A percentile compares a stretch with the other conserved stretches of the same genome.
Evolutionary conservation across 2,888 invertebrate genomes (phyloP).

Genomic region (Scelioninae gen. 2): DNA sequence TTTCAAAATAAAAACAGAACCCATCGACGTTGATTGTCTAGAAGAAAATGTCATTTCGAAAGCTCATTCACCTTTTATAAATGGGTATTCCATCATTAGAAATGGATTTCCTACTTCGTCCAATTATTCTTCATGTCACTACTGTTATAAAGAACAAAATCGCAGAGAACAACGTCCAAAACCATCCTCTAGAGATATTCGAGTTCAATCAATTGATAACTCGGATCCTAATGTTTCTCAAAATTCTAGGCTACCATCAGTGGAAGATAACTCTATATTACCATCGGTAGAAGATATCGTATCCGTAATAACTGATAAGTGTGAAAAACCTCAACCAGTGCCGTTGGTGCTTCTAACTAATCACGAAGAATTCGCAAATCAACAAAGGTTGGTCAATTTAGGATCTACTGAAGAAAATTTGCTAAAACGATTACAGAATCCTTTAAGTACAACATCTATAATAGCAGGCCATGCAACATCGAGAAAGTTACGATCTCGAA

Average conservation of each 20-base stretch:
- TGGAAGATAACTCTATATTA: too few relatives aligned
- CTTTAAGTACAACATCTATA: slow-evolving; percentile 10
- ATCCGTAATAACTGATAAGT: not conserved
- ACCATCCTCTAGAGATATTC: not conserved
- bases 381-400: slow-evolving; percentile 9
- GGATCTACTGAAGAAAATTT: slow-evolving; percentile 29
- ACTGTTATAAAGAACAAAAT: slow-evolving; percentile 24
- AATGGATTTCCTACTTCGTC: slow-evolving; percentile 30
- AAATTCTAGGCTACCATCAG: slow-evolving; percentile 21
- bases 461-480: slow-evolving; percentile 8
- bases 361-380: not conserved
- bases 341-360: not conserved
- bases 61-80: slow-evolving; percentile 17
- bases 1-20: slow-evolving; percentile 70
- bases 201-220: slow-evolving; percentile 10
- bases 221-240: slow-evolving; percentile 12
- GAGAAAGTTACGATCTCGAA: slow-evolving; percentile 67
- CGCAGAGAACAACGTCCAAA: slow-evolving; percentile 2
- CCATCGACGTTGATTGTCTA: slow-evolving; percentile 61
- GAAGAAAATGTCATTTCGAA: slow-evolving; percentile 27
- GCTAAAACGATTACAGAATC: slow-evolving; percentile 7
- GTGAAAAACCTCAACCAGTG: not conserved
- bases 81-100: slow-evolving; percentile 13
- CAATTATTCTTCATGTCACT: slow-evolving; percentile 24
- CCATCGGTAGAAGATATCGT: slow-evolving; percentile 8